A percentile compares a stretch with the other conserved stretches of the same genome.
Evolutionary conservation across 2,888 invertebrate genomes (phyloP).

Genomic region (Auanema sp.): DNA sequence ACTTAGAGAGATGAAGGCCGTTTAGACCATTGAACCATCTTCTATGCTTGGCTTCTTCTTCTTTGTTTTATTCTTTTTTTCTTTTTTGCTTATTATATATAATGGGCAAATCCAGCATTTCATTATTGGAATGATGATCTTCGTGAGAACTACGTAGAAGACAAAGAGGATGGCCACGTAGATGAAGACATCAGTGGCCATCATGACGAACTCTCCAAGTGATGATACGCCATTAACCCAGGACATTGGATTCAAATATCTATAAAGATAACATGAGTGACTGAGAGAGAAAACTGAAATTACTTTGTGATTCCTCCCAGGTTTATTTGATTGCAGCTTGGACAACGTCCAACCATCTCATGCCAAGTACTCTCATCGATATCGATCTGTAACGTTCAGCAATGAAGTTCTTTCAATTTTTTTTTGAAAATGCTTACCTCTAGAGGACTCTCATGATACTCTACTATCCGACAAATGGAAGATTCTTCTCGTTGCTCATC

Average conservation of each 20-base stretch:
- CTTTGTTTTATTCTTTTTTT: conserved; percentile 6
- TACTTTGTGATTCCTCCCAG: conserved; percentile 40
- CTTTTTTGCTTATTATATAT: not conserved
- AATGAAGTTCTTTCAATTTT: not conserved
- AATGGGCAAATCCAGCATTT: not conserved
- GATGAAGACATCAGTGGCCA: conserved; percentile 9
- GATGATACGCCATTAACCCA: conserved; percentile 13
- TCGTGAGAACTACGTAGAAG: conserved; percentile 8
- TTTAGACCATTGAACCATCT: not conserved
- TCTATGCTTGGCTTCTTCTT: not conserved
- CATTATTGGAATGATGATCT: conserved; percentile 9
- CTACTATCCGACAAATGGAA: conserved; percentile 49
- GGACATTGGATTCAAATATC: conserved; percentile 9
- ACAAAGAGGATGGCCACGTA: conserved; percentile 10
- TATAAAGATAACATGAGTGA: not conserved
- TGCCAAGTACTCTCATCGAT: conserved; percentile 44
- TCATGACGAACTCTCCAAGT: conserved; percentile 14
- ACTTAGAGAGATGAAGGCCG: no score
- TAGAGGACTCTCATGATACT: conserved; percentile 42
- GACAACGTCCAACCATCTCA: conserved; percentile 47
- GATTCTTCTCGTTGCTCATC: conserved; percentile 48
- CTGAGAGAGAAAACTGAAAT: not conserved
- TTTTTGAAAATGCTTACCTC: conserved; percentile 28
- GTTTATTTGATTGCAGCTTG: conserved; percentile 56
- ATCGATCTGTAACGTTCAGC: conserved; percentile 31